A percentile compares a stretch with the other conserved stretches of the same genome.
Evolutionary conservation across 2,888 invertebrate species (phyloP).

Genomic region (Pollenia angustigena): DNA sequence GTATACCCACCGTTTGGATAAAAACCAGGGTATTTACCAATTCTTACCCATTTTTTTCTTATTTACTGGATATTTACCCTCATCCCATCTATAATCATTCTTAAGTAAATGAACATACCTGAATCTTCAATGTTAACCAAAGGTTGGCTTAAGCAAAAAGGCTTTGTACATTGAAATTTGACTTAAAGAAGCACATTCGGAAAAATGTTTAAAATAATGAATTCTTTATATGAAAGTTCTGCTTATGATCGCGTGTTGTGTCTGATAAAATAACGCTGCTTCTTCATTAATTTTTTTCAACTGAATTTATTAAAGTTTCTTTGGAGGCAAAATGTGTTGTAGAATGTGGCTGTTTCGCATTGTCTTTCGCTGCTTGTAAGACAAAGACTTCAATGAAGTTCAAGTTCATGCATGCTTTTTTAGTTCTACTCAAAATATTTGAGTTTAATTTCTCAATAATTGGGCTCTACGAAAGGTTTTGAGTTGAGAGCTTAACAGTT

Average conservation of each 20-base stretch:
- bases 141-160: too few species aligned
- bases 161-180: too few species aligned
- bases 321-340: not conserved
- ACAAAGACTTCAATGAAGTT: constrained; percentile 72
- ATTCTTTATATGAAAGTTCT: not conserved
- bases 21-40: too few species aligned
- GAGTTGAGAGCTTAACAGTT: not conserved
- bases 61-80: too few species aligned
- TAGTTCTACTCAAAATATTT: constrained; percentile 49
- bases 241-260: constrained; percentile 37
- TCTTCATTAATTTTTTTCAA: constrained; percentile 14
- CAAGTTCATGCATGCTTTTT: constrained; percentile 79
- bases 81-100: too few species aligned
- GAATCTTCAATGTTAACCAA: too few species aligned
- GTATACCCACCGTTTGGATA: too few species aligned
- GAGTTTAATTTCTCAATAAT: constrained; percentile 40
- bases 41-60: too few species aligned
- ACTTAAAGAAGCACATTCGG: too few species aligned
- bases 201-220: not conserved
- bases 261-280: constrained; percentile 40
- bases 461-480: not conserved
- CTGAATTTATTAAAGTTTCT: constrained; percentile 36
- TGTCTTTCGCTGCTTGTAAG: not conserved
- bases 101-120: too few species aligned
- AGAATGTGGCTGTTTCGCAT: not conserved